Base-by-base conservation (phyloP, 2,888 invertebrate species). In the Eilema sororculum region DNA sequence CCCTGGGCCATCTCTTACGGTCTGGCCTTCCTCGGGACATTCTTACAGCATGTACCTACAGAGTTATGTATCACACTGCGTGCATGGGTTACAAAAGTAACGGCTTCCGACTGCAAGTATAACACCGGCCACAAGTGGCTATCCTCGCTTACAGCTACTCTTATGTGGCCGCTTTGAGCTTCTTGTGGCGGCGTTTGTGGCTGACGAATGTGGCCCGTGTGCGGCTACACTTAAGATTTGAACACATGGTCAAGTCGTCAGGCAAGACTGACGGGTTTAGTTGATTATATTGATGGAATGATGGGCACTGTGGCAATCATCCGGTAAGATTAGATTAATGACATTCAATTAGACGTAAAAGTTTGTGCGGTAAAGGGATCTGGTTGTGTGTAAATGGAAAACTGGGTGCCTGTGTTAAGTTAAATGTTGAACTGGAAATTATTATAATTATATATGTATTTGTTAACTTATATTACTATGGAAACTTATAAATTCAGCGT, bases 271-370 rank as follows among this genome's bases (percentile, higher is more conserved):
- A 68, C 68, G 58, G 56, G 68, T 68, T 65, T 0, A 10, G 12
- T 41, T 67, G 64, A 71, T 65, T 67, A 71, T 67, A 22, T 60
- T 64, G 71, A 68, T 56, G 59, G 52, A 33, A 57, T 64, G 71
- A 68, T 56, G 59, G 59, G 52, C 52, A 65, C 37, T 65, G 56
- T 65, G 63, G 59, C 69, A 69, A 80, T 79, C 52, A 60, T 69
- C 52, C 24, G 24, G 57, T 68, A 28, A 64, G 67, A 61, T 61
- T 74, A 75, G 77, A 77, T 79, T 80, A 79, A 79, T 74, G 68
- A 68, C 65, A 33, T 56, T 64, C 58, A 80, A 82, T 78, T 68
- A 74, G 71, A 52, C 77, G 77, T 78, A 81, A 74, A 80, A 80
- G 77, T 73, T 62, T 66, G 41, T 70, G 57, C 13, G 22, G 56